These are phyloP conservation scores for Cryptoblepharus egeriae DNA, from an alignment of 2,797 vertebrate species.

Conservation along the genomic window DNA sequence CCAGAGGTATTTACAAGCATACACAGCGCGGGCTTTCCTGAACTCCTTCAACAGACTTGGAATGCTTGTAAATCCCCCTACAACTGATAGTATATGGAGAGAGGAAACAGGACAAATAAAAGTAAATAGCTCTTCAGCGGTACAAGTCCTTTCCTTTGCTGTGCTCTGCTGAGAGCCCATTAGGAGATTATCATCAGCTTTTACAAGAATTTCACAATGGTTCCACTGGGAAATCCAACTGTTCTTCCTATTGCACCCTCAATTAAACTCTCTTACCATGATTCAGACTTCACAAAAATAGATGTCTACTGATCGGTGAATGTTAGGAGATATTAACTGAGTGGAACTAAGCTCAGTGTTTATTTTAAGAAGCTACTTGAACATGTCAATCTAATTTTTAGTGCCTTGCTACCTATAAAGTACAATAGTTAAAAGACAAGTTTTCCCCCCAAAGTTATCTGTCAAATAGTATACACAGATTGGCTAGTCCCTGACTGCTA, in stretches of 20 bases:
- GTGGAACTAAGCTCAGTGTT: conserved; percentile 37
- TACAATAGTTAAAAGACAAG: conserved; percentile 44
- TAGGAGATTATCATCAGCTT: conserved; percentile 64
- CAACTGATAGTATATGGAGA: conserved; percentile 55
- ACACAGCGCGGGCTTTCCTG: conserved; percentile 68
- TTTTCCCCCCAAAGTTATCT: conserved; percentile 18
- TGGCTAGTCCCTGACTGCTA: conserved; percentile 3
- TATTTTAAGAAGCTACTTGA: conserved; percentile 53
- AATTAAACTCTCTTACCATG: conserved; percentile 42
- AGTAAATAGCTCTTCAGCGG: conserved; percentile 65
- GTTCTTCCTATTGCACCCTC: conserved; percentile 53
- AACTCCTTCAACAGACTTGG: conserved; percentile 62
- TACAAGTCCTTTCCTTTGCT: conserved; percentile 63
- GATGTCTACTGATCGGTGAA: conserved; percentile 23
- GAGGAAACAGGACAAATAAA: conserved; percentile 52
- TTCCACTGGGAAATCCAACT: conserved; percentile 59
- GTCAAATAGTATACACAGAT: neutral
- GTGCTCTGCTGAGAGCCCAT: conserved; percentile 54
- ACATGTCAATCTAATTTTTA: conserved; percentile 39
- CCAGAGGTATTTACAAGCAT: conserved; percentile 62
- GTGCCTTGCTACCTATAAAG: conserved; percentile 40
- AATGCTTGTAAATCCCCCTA: conserved; percentile 71
- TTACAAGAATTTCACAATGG: conserved; percentile 65
- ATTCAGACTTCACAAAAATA: conserved; percentile 37
- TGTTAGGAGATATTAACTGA: conserved; percentile 41